Evolutionary conservation across 1,140 invertebrate species (phyloP), one percentile per base, ranked within the genome.

Genomic region (Drosophila miranda): DNA sequence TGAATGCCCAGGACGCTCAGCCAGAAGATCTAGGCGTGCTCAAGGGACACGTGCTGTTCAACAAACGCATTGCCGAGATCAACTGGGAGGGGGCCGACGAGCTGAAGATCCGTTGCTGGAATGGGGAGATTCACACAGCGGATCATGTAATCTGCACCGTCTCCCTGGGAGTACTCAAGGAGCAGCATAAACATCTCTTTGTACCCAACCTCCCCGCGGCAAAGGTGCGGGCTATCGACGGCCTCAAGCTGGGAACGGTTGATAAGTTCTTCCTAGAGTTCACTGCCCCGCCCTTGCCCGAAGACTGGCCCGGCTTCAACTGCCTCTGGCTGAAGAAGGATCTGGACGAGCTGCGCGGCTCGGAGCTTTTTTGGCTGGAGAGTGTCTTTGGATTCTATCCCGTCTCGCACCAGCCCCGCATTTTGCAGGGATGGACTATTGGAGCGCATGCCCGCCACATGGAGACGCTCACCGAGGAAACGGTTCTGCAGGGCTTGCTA

Each of bases 211-310:
- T 95, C 34, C 93, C 95, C 0, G 53, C 84, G 14, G 81, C 93
- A 7, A 96, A 95, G 91, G 75, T 93, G 2, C 91, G 92, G 34
- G 91, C 93, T 0, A 95, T 95, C 19, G 91, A 94, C 84, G 93
- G 92, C n/a, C 88, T 96, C 1, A 93, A 93, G 11, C 93, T 95
- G 68, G 95, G 95, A 41, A 93, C 94, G 2, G 93, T 96, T 1
- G 93, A 96, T 78, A 97, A 97, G 91, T 93, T 98, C 52, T 96
- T 95, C 73, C 77, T 96, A 16, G 93, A 95, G 83, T 96, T 95
- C 72, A 80, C 92, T 1, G 82, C 92, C 44, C 91, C 91, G 23
- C 96, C 95, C 92, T 94, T 95, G 93, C 92, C 93, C 2, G 78
- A 92, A 42, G 88, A 91, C 38, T 90, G 73, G 52, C 79, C 80